phyloP scores from a whole-genome alignment of 1,140 invertebrate species.

The Pogonomyrmex barbatus region DNA sequence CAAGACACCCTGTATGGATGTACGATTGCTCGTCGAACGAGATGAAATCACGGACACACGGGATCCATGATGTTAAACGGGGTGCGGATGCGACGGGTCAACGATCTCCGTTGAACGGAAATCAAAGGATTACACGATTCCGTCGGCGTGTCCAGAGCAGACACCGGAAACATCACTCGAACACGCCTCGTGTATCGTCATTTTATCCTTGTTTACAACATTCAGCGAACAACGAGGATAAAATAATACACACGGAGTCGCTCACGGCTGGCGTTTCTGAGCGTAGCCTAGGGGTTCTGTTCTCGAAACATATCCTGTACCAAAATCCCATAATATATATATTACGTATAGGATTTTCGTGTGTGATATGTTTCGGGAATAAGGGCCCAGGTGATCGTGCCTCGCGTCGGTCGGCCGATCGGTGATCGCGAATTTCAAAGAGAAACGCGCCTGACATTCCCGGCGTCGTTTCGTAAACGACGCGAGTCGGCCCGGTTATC shows the following conservation, averaged over 20 bases:
- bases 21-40: conserved; percentile 1
- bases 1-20: background rate
- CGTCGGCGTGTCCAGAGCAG: background rate
- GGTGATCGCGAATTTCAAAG: background rate
- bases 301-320: no score
- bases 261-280: no score
- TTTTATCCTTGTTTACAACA: no score
- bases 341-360: no score
- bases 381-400: no score
- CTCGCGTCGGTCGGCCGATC: background rate
- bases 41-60: conserved; percentile 41
- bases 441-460: background rate
- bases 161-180: no score
- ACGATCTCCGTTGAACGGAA: conserved; percentile 46
- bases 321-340: no score
- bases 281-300: no score
- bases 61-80: background rate
- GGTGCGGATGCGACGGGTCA: conserved; percentile 45
- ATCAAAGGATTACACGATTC: conserved; percentile 2
- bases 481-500: background rate
- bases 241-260: no score
- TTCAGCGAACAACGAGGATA: no score
- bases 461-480: background rate
- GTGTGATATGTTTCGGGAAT: no score
- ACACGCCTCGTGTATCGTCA: no score